Percentiles rank a stretch among this genome's conserved stretches.
These are phyloP conservation scores for Drosophila equinoxialis DNA, from an alignment of 1,140 invertebrate genomes.

Conservation along the genomic window DNA sequence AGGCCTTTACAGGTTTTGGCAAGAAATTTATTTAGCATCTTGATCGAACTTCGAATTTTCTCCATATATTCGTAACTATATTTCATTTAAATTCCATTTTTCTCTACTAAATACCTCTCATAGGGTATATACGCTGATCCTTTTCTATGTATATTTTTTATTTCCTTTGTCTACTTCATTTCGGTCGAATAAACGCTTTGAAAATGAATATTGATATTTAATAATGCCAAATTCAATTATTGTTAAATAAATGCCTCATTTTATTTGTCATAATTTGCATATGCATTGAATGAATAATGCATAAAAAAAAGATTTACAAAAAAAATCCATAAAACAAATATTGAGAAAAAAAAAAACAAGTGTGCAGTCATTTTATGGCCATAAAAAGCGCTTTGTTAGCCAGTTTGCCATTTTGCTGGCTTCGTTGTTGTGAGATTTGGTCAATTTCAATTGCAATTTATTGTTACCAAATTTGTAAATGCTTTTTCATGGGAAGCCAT, in stretches of 20 bases:
- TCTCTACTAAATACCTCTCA: no score
- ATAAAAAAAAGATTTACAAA: slow-evolving; percentile 7
- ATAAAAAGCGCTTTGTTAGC: slow-evolving; percentile 71
- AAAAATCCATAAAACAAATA: background rate
- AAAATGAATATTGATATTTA: slow-evolving; percentile 5
- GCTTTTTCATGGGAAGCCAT: slow-evolving; percentile 4
- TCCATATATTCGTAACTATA: no score
- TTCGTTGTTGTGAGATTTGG: slow-evolving; percentile 35
- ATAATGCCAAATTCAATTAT: slow-evolving; percentile 32
- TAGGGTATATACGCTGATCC: no score
- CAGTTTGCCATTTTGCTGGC: slow-evolving; percentile 33
- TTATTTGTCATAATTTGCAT: slow-evolving; percentile 20
- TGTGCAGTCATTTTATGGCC: slow-evolving; percentile 48
- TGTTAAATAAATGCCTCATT: slow-evolving; percentile 19
- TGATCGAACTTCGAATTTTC: no score
- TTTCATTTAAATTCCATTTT: no score
- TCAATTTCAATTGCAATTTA: slow-evolving; percentile 59
- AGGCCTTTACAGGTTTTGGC: background rate
- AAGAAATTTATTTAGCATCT: background rate
- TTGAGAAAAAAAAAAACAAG: background rate
- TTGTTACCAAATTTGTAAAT: slow-evolving; percentile 73
- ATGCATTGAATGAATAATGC: slow-evolving; percentile 9
- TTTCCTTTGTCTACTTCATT: no score
- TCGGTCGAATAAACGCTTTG: no score
- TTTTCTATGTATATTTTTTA: no score